A percentile compares a stretch with the other conserved stretches of the same genome.
Evolutionary conservation across 2,797 vertebrate genomes (phyloP).

Genomic region (Moxostoma hubbsi): DNA sequence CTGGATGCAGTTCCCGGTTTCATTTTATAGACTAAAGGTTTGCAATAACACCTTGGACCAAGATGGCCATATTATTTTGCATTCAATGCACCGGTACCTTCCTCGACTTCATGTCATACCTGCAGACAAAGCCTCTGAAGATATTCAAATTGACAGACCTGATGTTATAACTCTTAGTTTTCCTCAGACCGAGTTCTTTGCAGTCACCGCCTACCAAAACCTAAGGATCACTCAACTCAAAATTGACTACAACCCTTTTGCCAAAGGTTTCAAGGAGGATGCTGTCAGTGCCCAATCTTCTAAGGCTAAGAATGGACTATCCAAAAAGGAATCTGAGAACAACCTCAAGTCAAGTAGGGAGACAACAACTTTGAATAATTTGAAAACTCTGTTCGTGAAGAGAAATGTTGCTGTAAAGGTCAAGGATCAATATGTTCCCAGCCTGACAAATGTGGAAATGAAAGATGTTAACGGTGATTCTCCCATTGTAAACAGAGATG

Average conservation of each 20-base stretch:
- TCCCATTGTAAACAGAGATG: neutral
- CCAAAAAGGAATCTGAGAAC: conserved; percentile 67
- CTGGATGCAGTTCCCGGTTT: conserved; percentile 96
- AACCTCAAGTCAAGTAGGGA: conserved; percentile 50
- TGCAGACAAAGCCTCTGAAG: conserved; percentile 84
- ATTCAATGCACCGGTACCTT: conserved; percentile 93
- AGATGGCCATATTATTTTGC: conserved; percentile 89
- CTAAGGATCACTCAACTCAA: conserved; percentile 91
- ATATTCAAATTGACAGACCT: conserved; percentile 84
- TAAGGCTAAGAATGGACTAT: conserved; percentile 64
- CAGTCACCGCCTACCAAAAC: conserved; percentile 95
- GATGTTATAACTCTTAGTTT: conserved; percentile 89
- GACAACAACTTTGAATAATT: conserved; percentile 70
- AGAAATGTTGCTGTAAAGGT: conserved; percentile 68
- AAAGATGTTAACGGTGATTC: conserved; percentile 38
- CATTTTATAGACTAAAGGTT: conserved; percentile 96
- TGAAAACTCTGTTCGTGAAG: conserved; percentile 76
- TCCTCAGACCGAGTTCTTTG: conserved; percentile 95
- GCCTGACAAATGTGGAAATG: conserved; percentile 17
- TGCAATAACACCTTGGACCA: conserved; percentile 87
- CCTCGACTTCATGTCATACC: conserved; percentile 90
- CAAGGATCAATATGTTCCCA: conserved; percentile 57
- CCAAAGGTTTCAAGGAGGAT: conserved; percentile 94
- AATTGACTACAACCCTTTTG: conserved; percentile 96
- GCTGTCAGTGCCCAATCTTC: conserved; percentile 73